A percentile compares a stretch with the other conserved stretches of the same genome.
Conservation (phyloP, 2,888 invertebrate species). For the Suillia variegata region DNA sequence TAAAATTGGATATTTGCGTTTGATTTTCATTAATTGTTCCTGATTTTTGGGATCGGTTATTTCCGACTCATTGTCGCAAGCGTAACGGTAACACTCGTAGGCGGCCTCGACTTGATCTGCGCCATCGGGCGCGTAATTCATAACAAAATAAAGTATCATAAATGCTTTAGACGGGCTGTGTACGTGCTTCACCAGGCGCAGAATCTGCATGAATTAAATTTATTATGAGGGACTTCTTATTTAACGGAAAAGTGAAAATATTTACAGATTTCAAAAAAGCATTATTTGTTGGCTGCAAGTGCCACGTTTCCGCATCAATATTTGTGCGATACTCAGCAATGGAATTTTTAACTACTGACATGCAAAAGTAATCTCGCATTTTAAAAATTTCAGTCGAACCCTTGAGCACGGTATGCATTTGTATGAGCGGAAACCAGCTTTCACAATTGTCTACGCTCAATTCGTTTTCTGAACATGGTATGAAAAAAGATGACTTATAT, state of each 20-base stretch:
- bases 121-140: constrained; percentile 58
- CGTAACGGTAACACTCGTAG: constrained; percentile 58
- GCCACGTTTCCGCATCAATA: constrained; percentile 54
- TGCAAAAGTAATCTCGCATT: constrained; percentile 57
- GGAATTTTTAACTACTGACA: constrained; percentile 60
- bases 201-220: constrained; percentile 36
- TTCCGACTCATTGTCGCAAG: constrained; percentile 42
- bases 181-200: constrained; percentile 54
- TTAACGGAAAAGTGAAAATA: background rate
- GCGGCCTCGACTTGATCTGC: constrained; percentile 61
- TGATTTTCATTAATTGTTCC: constrained; percentile 55
- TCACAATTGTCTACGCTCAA: constrained; percentile 59
- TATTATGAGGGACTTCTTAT: background rate
- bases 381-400: constrained; percentile 47
- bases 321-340: constrained; percentile 55
- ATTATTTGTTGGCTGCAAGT: constrained; percentile 59
- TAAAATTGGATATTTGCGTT: constrained; percentile 58
- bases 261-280: constrained; percentile 59
- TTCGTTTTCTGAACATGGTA: constrained; percentile 50
- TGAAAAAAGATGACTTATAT: background rate
- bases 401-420: constrained; percentile 53
- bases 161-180: constrained; percentile 51
- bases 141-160: constrained; percentile 57
- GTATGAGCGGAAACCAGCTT: constrained; percentile 60
- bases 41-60: constrained; percentile 43